A percentile compares a stretch with the other conserved stretches of the same genome.
Conservation (phyloP, 2,888 invertebrate genomes). For the Epinotia nisella region DNA sequence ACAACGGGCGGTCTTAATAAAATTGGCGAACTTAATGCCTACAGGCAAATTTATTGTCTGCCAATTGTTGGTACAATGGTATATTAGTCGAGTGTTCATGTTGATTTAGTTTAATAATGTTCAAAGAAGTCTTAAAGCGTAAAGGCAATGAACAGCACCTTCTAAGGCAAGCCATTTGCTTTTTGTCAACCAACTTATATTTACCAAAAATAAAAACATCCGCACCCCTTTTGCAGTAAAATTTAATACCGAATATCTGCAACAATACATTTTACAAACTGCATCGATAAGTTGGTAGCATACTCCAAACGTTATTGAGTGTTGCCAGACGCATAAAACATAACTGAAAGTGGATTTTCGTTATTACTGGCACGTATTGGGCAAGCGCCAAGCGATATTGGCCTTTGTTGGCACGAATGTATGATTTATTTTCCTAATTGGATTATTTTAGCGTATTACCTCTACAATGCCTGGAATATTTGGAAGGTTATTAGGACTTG, state of each 20-base stretch:
- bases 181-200: constrained; percentile 19
- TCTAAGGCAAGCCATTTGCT: constrained; percentile 52
- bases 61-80: too few relatives aligned
- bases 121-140: constrained; percentile 51
- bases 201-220: background rate
- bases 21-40: background rate
- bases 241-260: background rate
- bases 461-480: constrained; percentile 5
- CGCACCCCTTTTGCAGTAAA: background rate
- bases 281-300: constrained; percentile 33
- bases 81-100: background rate
- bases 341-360: constrained; percentile 72
- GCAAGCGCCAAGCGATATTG: constrained; percentile 61
- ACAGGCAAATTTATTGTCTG: background rate
- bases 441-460: background rate
- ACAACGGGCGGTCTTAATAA: background rate
- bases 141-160: constrained; percentile 55
- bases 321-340: constrained; percentile 68
- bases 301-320: constrained; percentile 61
- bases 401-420: constrained; percentile 55
- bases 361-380: constrained; percentile 66
- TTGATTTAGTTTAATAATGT: background rate
- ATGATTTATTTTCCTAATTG: constrained; percentile 26
- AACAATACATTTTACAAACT: constrained; percentile 15
- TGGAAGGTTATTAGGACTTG: constrained; percentile 4